Conservation (phyloP, 2,797 vertebrate genomes). For the Tapera naevia region DNA sequence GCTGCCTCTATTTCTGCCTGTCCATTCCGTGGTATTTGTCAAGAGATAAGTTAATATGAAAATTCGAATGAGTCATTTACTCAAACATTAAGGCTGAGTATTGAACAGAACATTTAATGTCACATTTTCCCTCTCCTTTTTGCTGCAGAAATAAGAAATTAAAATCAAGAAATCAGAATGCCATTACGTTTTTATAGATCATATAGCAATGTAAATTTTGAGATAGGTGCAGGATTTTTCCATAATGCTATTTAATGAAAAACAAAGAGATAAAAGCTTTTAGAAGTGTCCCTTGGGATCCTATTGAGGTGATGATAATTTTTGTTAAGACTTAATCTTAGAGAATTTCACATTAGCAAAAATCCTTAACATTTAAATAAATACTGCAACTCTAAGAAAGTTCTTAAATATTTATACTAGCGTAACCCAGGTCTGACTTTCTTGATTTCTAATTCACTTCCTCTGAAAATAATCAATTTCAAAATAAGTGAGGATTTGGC, state of each 20-base stretch:
- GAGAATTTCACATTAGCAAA: background rate
- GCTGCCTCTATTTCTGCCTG: background rate
- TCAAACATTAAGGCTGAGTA: background rate
- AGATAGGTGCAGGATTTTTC: background rate
- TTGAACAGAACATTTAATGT: background rate
- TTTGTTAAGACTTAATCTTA: background rate
- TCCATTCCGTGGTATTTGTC: background rate
- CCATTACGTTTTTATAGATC: background rate
- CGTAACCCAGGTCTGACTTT: background rate
- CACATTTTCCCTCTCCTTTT: conserved; percentile 2
- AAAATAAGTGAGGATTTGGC: background rate
- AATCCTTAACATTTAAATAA: background rate
- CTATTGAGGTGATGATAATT: background rate
- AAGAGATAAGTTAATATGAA: background rate
- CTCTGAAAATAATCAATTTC: background rate
- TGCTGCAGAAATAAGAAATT: conserved; percentile 13
- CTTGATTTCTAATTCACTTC: background rate
- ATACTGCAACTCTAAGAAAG: background rate
- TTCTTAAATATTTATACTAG: background rate
- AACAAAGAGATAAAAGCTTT: background rate
- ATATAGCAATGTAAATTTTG: background rate
- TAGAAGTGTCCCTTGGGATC: background rate
- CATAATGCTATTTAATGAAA: background rate
- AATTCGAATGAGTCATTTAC: background rate
- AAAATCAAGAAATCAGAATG: background rate